Base-by-base conservation (phyloP, 2,113 vertebrate species). In the Panurus biarmicus region DNA sequence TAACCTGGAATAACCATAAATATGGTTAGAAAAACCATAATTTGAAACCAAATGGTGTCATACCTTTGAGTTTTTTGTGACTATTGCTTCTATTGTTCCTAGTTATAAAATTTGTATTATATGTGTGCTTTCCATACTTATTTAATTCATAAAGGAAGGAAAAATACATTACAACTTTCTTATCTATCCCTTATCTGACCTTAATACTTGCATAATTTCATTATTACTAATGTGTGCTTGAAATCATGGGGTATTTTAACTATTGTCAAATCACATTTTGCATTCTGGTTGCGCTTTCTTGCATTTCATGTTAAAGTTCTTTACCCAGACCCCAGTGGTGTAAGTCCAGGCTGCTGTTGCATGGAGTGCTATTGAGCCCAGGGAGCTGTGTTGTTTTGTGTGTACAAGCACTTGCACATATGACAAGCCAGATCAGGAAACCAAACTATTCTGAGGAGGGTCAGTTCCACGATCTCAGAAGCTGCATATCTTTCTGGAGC, bases 281-380 rank as follows among this genome's bases (percentile, higher is more conserved):
- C 17, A 35, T 91, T 89, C 51, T 5, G 3, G 13, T 14, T 79
- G 35, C 21, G 5, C 12, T 66, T 20, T 28, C 10, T 17, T 66
- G 18, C 10, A 48, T 57, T 86, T 83, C 0, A 0, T 40, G 8
- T 25, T 66, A n/a, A 47, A 35, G 50, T 33, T 38, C 26, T 79
- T 67, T 53, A 24, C 7, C 10, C 5, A 19, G 3, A 20, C 54
- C 18, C 25, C 2, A 2, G 12, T 73, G 47, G 20, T 8, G 0
- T 50, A 69, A 54, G 26, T 35, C 50, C 12, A 22, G 42, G 10
- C 24, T 72, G 12, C 12, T 50, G 20, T 45, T 6, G 6, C 25
- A n/a, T 50, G 21, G 28, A 54, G 5, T 38, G 6, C 3, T 57
- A n/a, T 71, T 61, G 53, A 23, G 45, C 24, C 26, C 29, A 71